These are phyloP conservation scores for Stegodyphus mimosarum DNA, from an alignment of 1,140 invertebrate species.

Conservation along the genomic window DNA sequence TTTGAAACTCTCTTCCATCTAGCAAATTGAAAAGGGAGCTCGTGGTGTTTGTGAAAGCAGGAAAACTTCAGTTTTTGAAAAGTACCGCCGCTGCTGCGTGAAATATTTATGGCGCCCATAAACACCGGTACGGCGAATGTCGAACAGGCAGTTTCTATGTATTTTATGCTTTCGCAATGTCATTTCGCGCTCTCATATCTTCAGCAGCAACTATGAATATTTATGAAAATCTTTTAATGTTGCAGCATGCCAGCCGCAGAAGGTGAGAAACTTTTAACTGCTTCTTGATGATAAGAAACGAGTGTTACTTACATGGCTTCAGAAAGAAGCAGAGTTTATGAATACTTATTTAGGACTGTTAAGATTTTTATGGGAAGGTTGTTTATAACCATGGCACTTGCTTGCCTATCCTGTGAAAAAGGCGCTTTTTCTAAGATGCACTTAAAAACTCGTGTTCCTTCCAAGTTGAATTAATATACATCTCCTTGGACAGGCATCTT, in stretches of 20 bases:
- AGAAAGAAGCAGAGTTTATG: no score
- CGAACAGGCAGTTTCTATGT: not conserved
- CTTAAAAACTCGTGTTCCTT: no score
- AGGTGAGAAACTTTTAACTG: constrained; percentile 52
- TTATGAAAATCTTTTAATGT: constrained; percentile 56
- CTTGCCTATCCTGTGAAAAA: no score
- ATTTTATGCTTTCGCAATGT: constrained; percentile 39
- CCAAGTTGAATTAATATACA: no score
- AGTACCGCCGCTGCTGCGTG: constrained; percentile 7
- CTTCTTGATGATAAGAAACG: constrained; percentile 46
- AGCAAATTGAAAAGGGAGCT: constrained; percentile 19
- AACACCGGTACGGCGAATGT: constrained; percentile 14
- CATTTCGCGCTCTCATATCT: constrained; percentile 10
- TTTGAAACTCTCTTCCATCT: constrained; percentile 5
- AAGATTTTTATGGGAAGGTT: no score
- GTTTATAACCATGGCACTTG: no score
- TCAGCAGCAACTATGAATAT: constrained; percentile 41
- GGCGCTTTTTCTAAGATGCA: no score
- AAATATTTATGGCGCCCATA: constrained; percentile 53
- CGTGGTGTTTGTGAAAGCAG: constrained; percentile 5
- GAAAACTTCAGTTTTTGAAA: constrained; percentile 5
- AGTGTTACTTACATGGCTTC: not conserved
- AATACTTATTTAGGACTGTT: no score
- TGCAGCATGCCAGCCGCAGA: not conserved
- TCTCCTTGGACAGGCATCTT: no score